phyloP scores from a whole-genome alignment of 2,888 invertebrate genomes.

The Eristalinus aeneus region DNA sequence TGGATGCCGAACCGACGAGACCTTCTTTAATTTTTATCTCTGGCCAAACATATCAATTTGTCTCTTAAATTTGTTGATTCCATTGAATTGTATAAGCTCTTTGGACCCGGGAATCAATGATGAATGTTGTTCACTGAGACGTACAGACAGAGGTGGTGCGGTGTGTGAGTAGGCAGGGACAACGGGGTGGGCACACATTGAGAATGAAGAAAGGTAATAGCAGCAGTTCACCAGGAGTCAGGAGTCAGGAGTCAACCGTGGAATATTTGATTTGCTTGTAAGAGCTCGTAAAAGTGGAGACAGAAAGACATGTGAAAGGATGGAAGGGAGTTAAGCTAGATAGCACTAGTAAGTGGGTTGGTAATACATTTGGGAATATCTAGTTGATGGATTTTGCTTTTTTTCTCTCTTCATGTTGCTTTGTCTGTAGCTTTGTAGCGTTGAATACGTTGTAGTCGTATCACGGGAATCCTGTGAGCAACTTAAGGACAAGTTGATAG shows the following conservation, averaged over 20 bases:
- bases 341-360: slow-evolving; percentile 1
- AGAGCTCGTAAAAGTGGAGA: slow-evolving; percentile 19
- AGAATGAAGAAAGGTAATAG: slow-evolving; percentile 37
- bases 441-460: slow-evolving; percentile 35
- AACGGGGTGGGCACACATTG: background rate
- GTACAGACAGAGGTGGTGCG: no score
- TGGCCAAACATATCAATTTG: slow-evolving; percentile 69
- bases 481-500: slow-evolving; percentile 54
- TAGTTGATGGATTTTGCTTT: slow-evolving; percentile 39
- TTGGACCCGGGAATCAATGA: slow-evolving; percentile 64
- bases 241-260: slow-evolving; percentile 57
- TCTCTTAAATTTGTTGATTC: slow-evolving; percentile 69
- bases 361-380: slow-evolving; percentile 58
- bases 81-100: slow-evolving; percentile 66
- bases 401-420: background rate
- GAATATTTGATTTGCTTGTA: slow-evolving; percentile 59
- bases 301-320: background rate
- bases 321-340: background rate
- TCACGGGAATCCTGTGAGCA: slow-evolving; percentile 48
- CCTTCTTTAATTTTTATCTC: slow-evolving; percentile 67
- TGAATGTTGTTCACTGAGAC: slow-evolving; percentile 46
- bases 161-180: background rate
- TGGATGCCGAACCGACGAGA: slow-evolving; percentile 19
- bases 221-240: slow-evolving; percentile 37
- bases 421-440: slow-evolving; percentile 22